These are phyloP conservation scores for Dryobotodes eremita DNA, from an alignment of 2,888 invertebrate genomes.

Conservation along the genomic window DNA sequence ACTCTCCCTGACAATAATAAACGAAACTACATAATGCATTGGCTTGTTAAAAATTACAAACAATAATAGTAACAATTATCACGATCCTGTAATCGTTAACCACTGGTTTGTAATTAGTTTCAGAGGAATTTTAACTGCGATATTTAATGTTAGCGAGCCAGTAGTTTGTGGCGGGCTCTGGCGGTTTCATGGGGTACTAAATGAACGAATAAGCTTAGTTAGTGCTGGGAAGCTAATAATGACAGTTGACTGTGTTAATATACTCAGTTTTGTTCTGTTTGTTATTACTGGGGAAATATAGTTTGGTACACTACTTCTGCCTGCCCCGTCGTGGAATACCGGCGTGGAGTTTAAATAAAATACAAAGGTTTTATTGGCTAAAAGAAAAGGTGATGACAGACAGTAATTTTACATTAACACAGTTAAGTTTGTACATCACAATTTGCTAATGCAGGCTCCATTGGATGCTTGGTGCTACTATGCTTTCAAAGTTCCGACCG, in stretches of 20 bases:
- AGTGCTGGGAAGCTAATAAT: conserved; percentile 14
- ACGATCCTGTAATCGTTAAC: conserved; percentile 27
- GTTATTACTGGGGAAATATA: not conserved
- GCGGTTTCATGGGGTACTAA: conserved; percentile 42
- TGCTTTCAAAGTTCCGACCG: not conserved
- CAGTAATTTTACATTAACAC: too few relatives aligned
- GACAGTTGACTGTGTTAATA: not conserved
- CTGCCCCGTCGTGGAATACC: not conserved
- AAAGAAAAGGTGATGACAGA: too few relatives aligned
- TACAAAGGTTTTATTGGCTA: too few relatives aligned
- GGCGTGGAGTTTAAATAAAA: too few relatives aligned
- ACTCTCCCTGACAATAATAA: not conserved
- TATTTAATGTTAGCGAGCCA: conserved; percentile 23
- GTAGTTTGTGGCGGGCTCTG: conserved; percentile 28
- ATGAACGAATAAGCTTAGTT: conserved; percentile 36
- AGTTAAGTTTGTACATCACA: too few relatives aligned
- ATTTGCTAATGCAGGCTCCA: too few relatives aligned
- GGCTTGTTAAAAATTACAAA: conserved; percentile 8
- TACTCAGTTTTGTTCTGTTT: conserved; percentile 5
- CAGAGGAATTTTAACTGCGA: conserved; percentile 35
- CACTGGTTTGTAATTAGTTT: conserved; percentile 48
- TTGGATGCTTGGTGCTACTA: too few relatives aligned
- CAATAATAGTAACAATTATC: conserved; percentile 20
- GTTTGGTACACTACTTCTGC: not conserved
- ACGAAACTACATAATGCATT: not conserved